Evolutionary conservation across 2,113 vertebrate genomes (phyloP), one percentile per base, ranked within the genome.

Genomic region (Ceuthmochares aereus): DNA sequence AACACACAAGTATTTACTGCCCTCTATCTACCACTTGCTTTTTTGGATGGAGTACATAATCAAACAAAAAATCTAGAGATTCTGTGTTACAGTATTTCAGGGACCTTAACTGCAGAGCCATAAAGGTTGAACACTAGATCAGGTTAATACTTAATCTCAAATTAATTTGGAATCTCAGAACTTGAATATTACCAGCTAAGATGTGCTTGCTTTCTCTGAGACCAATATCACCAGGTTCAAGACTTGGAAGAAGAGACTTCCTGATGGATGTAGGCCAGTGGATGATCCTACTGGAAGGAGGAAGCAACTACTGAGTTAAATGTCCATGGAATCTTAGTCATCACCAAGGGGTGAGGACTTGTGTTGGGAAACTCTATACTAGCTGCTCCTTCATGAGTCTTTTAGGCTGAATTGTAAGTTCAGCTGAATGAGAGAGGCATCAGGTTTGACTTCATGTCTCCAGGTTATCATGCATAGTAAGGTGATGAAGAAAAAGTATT

Each of bases 41-140:
- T 93, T 82, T 63, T 34, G 64, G 76, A 20, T 68, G 15, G 12
- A 85, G 2, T 43, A 30, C 8, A 23, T 68, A 70, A 37, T 59
- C 29, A 70, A 81, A 69, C 17, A 0, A 0, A 91, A 87, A 62
- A 70, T 1, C 21, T 68, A 8, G 4, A 2, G 25, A 19, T 72
- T 82, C 6, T 42, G 6, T 56, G 7, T 83, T 72, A 30, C 2
- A 7, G 0, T 59, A 23, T 3, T 62, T 73, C 0, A 1, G 19
- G 43, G 10, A 25, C n/a, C 4, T 62, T 73, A 73, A 29, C 25
- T 64, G 5, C 4, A 7, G 22, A 43, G 10, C 42, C 30, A 5
- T 29, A 17, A 4, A 67, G 22, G 9, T 6, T 70, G 25, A 73
- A 52, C 13, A 23, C 12, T 22, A 77, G 11, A 12, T 78, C 21